Conservation (phyloP, 2,888 invertebrate species). For the Selenia dentaria region DNA sequence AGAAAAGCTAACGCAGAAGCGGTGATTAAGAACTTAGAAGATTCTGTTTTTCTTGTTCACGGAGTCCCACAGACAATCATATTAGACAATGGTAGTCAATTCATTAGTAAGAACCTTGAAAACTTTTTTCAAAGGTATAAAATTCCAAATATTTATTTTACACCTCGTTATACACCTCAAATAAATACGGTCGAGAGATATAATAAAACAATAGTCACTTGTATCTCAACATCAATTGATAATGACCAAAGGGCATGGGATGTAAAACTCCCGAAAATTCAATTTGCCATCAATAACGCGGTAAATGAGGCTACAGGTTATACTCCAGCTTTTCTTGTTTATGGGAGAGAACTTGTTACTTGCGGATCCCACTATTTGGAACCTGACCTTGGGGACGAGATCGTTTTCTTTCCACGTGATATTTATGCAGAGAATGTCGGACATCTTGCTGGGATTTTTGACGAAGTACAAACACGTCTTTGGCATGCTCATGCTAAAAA, state of each 20-base stretch:
- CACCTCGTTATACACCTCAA: conserved; percentile 18
- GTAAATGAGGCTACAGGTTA: neutral
- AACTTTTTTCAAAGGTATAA: conserved; percentile 29
- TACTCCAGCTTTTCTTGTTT: neutral
- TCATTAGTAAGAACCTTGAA: conserved; percentile 16
- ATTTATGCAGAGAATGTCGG: neutral
- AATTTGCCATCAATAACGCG: neutral
- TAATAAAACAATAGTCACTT: conserved; percentile 34
- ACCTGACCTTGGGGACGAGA: neutral
- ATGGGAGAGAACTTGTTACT: neutral
- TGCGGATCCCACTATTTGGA: neutral
- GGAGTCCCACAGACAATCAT: conserved; percentile 37
- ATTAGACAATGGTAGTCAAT: conserved; percentile 38
- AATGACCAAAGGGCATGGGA: conserved; percentile 21
- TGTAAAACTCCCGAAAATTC: neutral
- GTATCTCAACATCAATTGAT: conserved; percentile 11
- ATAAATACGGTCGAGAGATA: conserved; percentile 30
- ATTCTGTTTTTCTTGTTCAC: conserved; percentile 37
- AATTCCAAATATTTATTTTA: conserved; percentile 31
- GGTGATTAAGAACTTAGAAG: conserved; percentile 22
- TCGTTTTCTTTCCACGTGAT: neutral
- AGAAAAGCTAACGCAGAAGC: conserved; percentile 22
- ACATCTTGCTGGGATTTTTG: neutral
- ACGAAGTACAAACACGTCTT: neutral
- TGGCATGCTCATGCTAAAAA: neutral